Evolutionary conservation across 2,797 vertebrate genomes (phyloP).

Genomic region (Alectoris magna): DNA sequence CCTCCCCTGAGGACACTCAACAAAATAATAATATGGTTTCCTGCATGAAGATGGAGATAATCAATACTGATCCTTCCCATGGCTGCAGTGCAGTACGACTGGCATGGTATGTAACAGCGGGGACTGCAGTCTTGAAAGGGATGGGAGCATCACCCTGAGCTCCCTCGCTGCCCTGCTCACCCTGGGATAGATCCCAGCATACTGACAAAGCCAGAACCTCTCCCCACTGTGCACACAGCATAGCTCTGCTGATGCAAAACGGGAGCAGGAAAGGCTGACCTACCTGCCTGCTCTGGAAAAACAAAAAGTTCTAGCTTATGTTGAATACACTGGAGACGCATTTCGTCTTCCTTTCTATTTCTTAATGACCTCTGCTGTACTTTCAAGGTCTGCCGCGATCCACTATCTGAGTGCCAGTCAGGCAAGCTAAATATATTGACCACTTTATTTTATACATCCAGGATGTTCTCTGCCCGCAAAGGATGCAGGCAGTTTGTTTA

Average conservation of each 20-base stretch:
- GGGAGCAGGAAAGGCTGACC: neutral
- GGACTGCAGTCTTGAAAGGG: neutral
- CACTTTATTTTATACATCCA: neutral
- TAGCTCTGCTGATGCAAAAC: neutral
- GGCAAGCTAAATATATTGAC: neutral
- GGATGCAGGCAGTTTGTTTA: neutral
- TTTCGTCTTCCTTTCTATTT: neutral
- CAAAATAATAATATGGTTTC: conserved; percentile 33
- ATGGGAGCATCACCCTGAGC: neutral
- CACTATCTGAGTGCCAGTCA: neutral
- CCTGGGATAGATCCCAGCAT: neutral
- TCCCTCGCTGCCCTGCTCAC: neutral
- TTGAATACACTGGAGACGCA: neutral
- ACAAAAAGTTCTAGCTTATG: neutral
- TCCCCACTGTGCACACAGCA: accelerated
- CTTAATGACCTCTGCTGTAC: neutral
- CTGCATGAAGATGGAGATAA: neutral
- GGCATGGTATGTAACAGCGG: neutral
- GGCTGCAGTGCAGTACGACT: accelerated
- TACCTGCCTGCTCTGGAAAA: neutral
- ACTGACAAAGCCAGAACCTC: neutral
- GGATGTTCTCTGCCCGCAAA: neutral
- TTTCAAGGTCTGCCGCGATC: neutral
- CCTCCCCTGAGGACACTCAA: neutral
- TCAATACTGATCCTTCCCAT: neutral